Evolutionary conservation across 2,888 invertebrate genomes (phyloP).

Genomic region (Andrena flavipes): DNA sequence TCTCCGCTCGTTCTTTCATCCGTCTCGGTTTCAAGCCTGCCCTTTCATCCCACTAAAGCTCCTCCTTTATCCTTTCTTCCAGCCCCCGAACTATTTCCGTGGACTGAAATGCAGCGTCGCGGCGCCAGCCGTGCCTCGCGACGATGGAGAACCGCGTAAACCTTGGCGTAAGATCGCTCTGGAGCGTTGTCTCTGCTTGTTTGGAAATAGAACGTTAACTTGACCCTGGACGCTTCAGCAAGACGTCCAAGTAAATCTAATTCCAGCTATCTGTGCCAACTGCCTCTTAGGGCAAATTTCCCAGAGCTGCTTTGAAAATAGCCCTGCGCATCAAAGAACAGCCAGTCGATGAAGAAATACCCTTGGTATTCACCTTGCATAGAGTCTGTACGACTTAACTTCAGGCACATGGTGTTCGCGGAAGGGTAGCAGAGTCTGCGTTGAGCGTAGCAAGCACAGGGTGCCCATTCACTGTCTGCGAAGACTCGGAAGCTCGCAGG

Average conservation of each 20-base stretch:
- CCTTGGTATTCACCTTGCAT: too few relatives aligned
- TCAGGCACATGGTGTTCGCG: too few relatives aligned
- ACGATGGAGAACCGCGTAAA: neutral
- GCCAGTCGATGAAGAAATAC: too few relatives aligned
- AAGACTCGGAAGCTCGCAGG: slow-evolving; percentile 28
- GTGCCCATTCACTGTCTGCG: too few relatives aligned
- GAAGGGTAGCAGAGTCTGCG: too few relatives aligned
- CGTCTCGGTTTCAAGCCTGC: slow-evolving; percentile 13
- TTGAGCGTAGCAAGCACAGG: neutral
- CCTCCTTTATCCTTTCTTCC: slow-evolving; percentile 23
- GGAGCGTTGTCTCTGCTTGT: neutral
- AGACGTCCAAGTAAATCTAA: neutral
- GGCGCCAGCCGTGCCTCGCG: slow-evolving; percentile 1
- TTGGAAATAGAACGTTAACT: neutral
- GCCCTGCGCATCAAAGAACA: too few relatives aligned
- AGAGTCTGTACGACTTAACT: too few relatives aligned
- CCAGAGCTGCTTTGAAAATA: too few relatives aligned
- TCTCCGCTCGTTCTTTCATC: slow-evolving; percentile 23
- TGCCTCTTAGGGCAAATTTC: too few relatives aligned
- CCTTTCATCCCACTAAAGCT: slow-evolving; percentile 27
- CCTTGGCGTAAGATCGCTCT: neutral
- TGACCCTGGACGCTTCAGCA: neutral
- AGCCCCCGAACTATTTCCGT: slow-evolving; percentile 36
- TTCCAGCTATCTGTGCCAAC: neutral
- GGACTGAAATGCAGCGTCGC: slow-evolving; percentile 14